These are phyloP conservation scores for Sula dactylatra DNA, from an alignment of 2,113 vertebrate genomes.

Conservation along the genomic window DNA sequence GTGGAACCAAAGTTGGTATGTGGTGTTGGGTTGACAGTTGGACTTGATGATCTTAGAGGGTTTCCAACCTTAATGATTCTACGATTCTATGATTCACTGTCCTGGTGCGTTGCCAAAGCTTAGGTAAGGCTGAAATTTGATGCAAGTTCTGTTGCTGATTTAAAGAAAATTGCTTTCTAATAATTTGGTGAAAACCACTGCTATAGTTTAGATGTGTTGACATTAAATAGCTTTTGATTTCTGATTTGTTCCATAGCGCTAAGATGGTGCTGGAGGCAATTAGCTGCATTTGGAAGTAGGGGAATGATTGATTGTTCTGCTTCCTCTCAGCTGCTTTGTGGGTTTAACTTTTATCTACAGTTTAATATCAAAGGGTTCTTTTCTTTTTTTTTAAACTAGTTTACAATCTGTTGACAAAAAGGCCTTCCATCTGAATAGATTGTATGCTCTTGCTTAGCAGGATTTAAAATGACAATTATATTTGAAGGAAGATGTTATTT, in stretches of 20 bases:
- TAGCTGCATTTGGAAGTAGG: conserved; percentile 4
- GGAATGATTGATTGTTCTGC: conserved; percentile 34
- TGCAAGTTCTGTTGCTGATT: background rate
- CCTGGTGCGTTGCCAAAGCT: background rate
- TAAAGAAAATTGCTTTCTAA: background rate
- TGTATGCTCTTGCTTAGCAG: background rate
- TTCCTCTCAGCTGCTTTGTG: conserved; percentile 31
- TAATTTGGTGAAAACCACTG: background rate
- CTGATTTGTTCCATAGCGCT: conserved; percentile 2
- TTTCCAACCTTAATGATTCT: too few relatives aligned
- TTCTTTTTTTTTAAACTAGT: background rate
- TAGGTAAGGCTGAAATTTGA: background rate
- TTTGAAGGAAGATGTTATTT: background rate
- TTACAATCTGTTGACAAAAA: conserved; percentile 11
- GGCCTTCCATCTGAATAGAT: background rate
- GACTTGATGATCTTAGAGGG: too few relatives aligned
- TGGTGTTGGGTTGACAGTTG: too few relatives aligned
- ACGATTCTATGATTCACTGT: background rate
- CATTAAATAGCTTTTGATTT: conserved; percentile 27
- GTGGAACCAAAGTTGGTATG: background rate
- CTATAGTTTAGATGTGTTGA: background rate
- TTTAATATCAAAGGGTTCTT: conserved; percentile 5
- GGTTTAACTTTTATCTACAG: conserved; percentile 38
- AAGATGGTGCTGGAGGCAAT: conserved; percentile 45
- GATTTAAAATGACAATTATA: background rate